Evolutionary conservation across 2,113 vertebrate genomes (phyloP).

Genomic region (Hippocampus abdominalis): DNA sequence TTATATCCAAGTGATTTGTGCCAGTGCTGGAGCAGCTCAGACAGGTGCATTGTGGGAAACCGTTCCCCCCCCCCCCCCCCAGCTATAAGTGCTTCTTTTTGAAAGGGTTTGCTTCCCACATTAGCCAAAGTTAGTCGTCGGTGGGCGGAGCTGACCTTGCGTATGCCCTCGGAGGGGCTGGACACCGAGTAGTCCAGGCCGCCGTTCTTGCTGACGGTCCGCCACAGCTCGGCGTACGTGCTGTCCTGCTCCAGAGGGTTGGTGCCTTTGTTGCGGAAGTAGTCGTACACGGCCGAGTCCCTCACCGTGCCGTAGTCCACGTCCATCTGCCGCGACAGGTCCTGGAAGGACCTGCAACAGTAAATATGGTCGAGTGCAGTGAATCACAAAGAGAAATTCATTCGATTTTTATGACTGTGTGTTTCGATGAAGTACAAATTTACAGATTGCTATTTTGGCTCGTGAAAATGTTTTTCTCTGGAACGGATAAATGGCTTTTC

Average conservation of each 20-base stretch:
- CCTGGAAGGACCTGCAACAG: conserved; percentile 87
- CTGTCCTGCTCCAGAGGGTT: conserved; percentile 95
- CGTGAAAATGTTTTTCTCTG: too few relatives aligned
- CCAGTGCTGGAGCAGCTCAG: neutral
- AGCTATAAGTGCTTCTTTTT: too few relatives aligned
- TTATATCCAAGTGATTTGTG: too few relatives aligned
- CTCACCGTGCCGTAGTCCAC: conserved; percentile 91
- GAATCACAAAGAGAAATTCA: too few relatives aligned
- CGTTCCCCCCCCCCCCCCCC: too few relatives aligned
- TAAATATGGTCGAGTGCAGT: too few relatives aligned
- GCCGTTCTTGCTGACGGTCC: conserved; percentile 89
- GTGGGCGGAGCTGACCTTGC: conserved; percentile 67
- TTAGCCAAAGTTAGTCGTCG: too few relatives aligned
- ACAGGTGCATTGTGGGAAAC: neutral
- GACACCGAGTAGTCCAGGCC: conserved; percentile 88
- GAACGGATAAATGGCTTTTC: neutral
- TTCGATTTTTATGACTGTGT: too few relatives aligned
- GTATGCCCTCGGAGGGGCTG: conserved; percentile 90
- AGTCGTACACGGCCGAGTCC: conserved; percentile 94
- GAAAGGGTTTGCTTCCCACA: too few relatives aligned
- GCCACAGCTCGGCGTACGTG: conserved; percentile 94
- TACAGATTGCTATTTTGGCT: too few relatives aligned
- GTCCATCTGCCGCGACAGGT: conserved; percentile 90
- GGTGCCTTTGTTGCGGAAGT: conserved; percentile 94
- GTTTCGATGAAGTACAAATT: too few relatives aligned